Evolutionary conservation across 2,888 invertebrate species (phyloP), one percentile per base, ranked within the genome.

Genomic region (Rhamphomyia laevipes): DNA sequence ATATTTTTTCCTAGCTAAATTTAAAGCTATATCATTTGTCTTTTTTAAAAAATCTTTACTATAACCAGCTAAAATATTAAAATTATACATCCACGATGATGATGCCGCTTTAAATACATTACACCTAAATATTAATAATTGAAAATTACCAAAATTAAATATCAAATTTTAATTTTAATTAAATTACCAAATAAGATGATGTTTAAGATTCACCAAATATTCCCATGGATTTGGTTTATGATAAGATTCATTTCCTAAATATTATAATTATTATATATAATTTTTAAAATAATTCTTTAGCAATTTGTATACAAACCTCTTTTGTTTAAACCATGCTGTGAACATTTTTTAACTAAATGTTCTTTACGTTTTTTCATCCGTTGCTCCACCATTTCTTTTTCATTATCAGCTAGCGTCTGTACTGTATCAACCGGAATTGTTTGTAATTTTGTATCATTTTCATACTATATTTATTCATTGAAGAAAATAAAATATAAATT

Each of bases 31-130:
- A 61, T 83, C 77, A 65, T 85, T 84, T 49, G 84, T 86, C 61
- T 82, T 82, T 63, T 81, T 81, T 58, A 88, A 72, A 71, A 84
- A 88, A 47, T 79, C 78, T 11, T 85, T 80, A 50, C 82, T 79
- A 68, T 88, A 87, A 59, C 89, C 89, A 10, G 88, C 88, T 68
- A 90, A 78, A 47, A 87, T 71, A 68, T 89, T 88, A 70, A 90
- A 89, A 71, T 89, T 89, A 71, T 88, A 88, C 84, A 90, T 87
- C 89, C 90, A 90, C 1, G 89, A 88, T 16, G 89, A 87, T n/a
- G 89, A 89, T 3, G 86, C 86, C 6, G 86, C 85, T 74, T 86
- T 86, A 65, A 86, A 86, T 53, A 86, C 80, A 63, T 86, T 86
- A 65, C 86, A 86, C 80, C 80, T 80, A 64, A 30, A 64, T 60